These are phyloP conservation scores for Gymnobelideus leadbeateri DNA, from an alignment of 2,113 vertebrate genomes.

Conservation along the genomic window DNA sequence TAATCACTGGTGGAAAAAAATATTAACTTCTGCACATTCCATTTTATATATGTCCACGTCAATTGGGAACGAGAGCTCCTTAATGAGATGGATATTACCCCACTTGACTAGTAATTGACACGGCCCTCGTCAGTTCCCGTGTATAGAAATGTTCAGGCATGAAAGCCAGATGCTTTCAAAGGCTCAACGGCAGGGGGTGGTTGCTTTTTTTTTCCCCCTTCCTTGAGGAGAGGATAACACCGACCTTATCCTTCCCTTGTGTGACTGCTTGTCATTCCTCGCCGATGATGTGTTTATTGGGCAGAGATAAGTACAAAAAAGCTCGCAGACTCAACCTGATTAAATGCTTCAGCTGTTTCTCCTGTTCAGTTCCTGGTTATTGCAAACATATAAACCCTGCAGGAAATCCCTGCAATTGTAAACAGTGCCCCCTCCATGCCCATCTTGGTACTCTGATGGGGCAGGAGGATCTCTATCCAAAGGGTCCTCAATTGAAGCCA, in stretches of 20 bases:
- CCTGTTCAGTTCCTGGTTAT: neutral
- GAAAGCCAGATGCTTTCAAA: constrained; percentile 20
- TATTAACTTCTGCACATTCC: constrained; percentile 56
- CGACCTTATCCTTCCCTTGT: neutral
- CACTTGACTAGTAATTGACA: constrained; percentile 72
- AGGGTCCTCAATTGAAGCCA: neutral
- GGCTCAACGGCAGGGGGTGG: neutral
- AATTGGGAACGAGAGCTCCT: constrained; percentile 39
- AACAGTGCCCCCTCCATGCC: neutral
- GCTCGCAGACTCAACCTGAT: constrained; percentile 28
- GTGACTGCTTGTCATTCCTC: neutral
- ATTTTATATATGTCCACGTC: constrained; percentile 55
- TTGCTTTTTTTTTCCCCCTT: neutral
- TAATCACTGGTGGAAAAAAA: constrained; percentile 66
- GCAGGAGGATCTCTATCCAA: neutral
- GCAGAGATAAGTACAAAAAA: constrained; percentile 22
- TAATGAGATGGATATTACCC: constrained; percentile 69
- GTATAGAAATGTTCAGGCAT: constrained; percentile 38
- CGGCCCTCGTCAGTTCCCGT: constrained; percentile 35
- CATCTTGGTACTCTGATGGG: neutral
- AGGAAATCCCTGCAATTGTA: constrained; percentile 44
- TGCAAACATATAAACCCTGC: constrained; percentile 1
- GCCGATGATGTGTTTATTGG: neutral
- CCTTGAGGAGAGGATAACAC: neutral
- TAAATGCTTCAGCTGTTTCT: constrained; percentile 50